Evolutionary conservation across 2,888 invertebrate genomes (phyloP).

Genomic region (Nemoura dubitans): DNA sequence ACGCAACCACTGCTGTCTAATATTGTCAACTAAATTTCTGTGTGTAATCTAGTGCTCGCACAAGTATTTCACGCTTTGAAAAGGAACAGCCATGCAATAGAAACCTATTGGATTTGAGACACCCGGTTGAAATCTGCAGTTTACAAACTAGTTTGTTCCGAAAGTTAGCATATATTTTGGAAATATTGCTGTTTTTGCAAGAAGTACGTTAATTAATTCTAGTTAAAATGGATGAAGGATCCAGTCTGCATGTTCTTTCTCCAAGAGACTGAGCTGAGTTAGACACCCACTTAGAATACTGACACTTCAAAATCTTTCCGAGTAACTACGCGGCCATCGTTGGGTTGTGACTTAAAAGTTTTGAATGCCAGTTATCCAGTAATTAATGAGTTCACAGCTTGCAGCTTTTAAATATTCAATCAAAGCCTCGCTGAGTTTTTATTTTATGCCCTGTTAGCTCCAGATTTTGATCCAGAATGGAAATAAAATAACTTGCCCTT

Average conservation of each 20-base stretch:
- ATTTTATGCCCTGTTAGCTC: too few species aligned
- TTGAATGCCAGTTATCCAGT: too few species aligned
- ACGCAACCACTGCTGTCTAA: background rate
- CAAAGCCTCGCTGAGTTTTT: too few species aligned
- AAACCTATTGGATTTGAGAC: background rate
- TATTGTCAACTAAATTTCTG: background rate
- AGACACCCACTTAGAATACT: too few species aligned
- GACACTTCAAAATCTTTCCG: too few species aligned
- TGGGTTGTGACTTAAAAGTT: too few species aligned
- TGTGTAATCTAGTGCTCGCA: background rate
- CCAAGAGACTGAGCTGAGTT: background rate
- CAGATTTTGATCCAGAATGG: too few species aligned
- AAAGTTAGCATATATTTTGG: background rate
- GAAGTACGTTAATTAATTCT: background rate
- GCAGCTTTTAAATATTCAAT: too few species aligned
- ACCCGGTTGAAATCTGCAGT: background rate
- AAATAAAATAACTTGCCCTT: too few species aligned
- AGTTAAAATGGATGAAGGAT: background rate
- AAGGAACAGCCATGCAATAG: constrained; percentile 12
- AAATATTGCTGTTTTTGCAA: background rate
- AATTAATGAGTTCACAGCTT: too few species aligned
- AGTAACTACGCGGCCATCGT: too few species aligned
- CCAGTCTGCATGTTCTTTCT: background rate
- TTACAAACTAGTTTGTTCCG: background rate
- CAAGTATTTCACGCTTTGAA: background rate